Base-by-base conservation (phyloP, 2,113 vertebrate genomes). In the Chaenocephalus aceratus region DNA sequence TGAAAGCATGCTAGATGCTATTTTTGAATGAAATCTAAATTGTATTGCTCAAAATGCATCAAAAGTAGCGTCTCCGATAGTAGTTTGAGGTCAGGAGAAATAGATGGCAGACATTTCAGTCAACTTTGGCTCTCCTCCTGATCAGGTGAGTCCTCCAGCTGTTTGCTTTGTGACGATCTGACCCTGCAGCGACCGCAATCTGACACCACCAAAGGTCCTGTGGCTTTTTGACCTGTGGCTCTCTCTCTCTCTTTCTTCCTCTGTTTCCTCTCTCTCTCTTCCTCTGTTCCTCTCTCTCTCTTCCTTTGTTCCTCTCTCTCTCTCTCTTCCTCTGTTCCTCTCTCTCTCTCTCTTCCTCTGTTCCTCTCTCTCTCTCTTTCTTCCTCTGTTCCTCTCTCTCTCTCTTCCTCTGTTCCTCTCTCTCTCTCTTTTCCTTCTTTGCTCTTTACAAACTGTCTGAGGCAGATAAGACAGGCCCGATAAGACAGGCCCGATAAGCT, bases 401-500 rank as follows among this genome's bases (percentile, higher is more conserved):
- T 23, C 34, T 64, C 30, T 34, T 44, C 0, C 13, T 34, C 34
- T 34, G 4, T 44, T 56, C 57, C 62, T 63, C 36, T 10, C 67
- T 61, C 67, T 61, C 26, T 21, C 59, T 41, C 59, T 82, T 21
- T 21, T 21, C 21, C 63, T 72, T 83, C 83, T 91, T 65, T 83
- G 77, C 87, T 71, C 64, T 92, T 87, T 92, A 84, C 88, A 91
- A 91, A 92, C 94, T 91, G 92, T 93, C 91, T 89, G 83, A 86
- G 73, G 58, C 80, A 91, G 94, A 95, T 95, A 94, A 95, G 89
- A 87, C 76, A 75, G 74, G n/a, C 46, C 82, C 86, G 93, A 95
- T 95, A 94, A 93, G 89, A 87, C 76, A 75, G 74, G n/a, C 46
- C 82, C 86, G 93, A 95, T 95, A 94, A 93, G 89, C 84, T 77